A percentile compares a stretch with the other conserved stretches of the same genome.
Evolutionary conservation across 2,888 invertebrate species (phyloP).

Genomic region (Exocentrus adspersus): DNA sequence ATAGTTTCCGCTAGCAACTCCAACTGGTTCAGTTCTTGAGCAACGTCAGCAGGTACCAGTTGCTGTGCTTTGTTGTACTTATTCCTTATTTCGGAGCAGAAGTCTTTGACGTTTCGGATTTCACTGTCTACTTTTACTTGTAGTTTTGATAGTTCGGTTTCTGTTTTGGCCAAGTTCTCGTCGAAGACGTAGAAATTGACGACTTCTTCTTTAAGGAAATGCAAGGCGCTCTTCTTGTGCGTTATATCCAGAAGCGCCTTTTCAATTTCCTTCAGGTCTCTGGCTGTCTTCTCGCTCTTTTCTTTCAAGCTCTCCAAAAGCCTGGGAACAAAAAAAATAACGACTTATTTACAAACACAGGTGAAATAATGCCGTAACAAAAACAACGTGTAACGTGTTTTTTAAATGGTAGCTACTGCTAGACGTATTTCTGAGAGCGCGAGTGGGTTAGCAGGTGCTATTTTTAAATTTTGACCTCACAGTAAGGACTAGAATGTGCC

Average conservation of each 20-base stretch:
- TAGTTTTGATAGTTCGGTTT: conserved; percentile 70
- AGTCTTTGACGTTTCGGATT: conserved; percentile 68
- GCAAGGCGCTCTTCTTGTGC: conserved; percentile 74
- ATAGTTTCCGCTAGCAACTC: conserved; percentile 85
- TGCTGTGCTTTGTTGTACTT: conserved; percentile 73
- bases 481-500: conserved; percentile 43
- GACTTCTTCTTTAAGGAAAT: conserved; percentile 73
- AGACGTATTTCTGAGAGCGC: conserved; percentile 21
- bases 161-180: conserved; percentile 74
- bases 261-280: conserved; percentile 81
- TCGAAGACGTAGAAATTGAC: conserved; percentile 81
- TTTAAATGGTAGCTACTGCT: conserved; percentile 23
- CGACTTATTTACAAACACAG: conserved; percentile 6
- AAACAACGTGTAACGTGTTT: conserved; percentile 44
- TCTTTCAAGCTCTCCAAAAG: conserved; percentile 82
- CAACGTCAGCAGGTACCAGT: conserved; percentile 78
- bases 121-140: conserved; percentile 69
- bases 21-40: conserved; percentile 82
- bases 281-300: conserved; percentile 78
- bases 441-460: conserved; percentile 40
- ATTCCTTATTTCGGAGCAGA: conserved; percentile 70
- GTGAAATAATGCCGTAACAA: background rate
- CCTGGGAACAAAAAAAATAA: conserved; percentile 65
- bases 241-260: conserved; percentile 76
- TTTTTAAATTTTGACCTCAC: conserved; percentile 53